Conservation (phyloP, 2,113 vertebrate genomes). For the Pandion haliaetus region DNA sequence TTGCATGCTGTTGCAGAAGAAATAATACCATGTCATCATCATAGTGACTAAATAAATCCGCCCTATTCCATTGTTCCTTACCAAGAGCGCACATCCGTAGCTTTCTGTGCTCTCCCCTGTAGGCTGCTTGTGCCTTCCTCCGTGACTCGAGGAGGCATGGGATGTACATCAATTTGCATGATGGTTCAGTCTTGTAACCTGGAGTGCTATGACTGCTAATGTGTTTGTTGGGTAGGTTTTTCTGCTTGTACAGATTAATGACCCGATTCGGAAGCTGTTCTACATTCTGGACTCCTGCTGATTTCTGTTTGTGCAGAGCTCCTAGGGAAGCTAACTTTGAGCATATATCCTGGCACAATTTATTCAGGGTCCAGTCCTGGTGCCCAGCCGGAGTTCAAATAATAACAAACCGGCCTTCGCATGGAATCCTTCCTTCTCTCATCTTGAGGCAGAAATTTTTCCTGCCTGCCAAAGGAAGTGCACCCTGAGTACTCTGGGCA, state of each 20-base stretch:
- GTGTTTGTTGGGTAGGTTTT: conserved; percentile 42
- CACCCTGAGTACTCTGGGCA: neutral
- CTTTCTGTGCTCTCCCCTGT: neutral
- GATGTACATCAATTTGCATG: conserved; percentile 17
- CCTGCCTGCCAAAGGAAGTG: neutral
- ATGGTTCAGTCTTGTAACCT: conserved; percentile 22
- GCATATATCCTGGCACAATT: neutral
- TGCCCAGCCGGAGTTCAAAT: neutral
- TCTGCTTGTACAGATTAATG: conserved; percentile 58
- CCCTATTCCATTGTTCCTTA: neutral
- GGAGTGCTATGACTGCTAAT: conserved; percentile 20
- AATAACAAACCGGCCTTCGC: neutral
- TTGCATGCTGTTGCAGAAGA: neutral
- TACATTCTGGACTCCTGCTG: conserved; percentile 12
- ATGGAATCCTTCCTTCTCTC: neutral
- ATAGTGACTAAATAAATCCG: neutral
- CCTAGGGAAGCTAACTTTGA: neutral
- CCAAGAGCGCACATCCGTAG: accelerated
- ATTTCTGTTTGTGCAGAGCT: conserved; percentile 18
- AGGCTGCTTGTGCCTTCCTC: neutral
- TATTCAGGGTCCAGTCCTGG: neutral
- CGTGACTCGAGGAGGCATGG: neutral
- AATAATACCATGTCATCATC: neutral
- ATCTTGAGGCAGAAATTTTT: neutral
- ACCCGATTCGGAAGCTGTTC: neutral